Percentiles rank a stretch among this genome's conserved stretches.
Conservation (phyloP, 2,888 invertebrate species). For the Carpatolechia fugitivella region DNA sequence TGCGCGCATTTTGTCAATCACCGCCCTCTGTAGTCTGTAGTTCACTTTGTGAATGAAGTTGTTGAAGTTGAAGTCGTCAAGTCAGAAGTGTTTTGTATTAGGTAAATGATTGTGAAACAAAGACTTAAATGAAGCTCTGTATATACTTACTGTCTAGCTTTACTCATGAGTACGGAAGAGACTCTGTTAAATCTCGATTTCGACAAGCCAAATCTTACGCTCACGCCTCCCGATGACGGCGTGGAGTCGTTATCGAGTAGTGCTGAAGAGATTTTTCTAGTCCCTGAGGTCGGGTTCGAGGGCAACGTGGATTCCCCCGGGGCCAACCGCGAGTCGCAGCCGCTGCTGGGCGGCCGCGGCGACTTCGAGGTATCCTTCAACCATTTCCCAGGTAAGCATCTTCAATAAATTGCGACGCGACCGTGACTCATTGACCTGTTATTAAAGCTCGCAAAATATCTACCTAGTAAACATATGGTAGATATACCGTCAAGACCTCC, state of each 20-base stretch:
- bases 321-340: slow-evolving; percentile 94
- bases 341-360: slow-evolving; percentile 91
- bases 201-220: slow-evolving; percentile 73
- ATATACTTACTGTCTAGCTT: slow-evolving; percentile 64
- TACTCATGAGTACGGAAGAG: slow-evolving; percentile 81
- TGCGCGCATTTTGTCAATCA: no score
- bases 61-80: neutral
- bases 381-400: slow-evolving; percentile 87
- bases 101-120: slow-evolving; percentile 77
- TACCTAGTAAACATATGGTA: neutral
- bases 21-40: neutral
- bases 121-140: slow-evolving; percentile 77
- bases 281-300: slow-evolving; percentile 91
- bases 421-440: slow-evolving; percentile 13
- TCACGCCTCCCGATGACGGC: slow-evolving; percentile 77
- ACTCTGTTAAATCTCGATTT: slow-evolving; percentile 82
- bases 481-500: neutral
- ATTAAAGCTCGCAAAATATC: neutral
- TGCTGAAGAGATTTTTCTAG: slow-evolving; percentile 85
- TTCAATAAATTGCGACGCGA: neutral
- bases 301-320: slow-evolving; percentile 91
- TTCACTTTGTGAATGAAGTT: neutral
- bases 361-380: slow-evolving; percentile 88
- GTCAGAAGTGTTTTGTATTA: slow-evolving; percentile 53
- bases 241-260: slow-evolving; percentile 80